Evolutionary conservation across 2,888 invertebrate species (phyloP), one percentile per base, ranked within the genome.

Genomic region (Tryphoninae sp.): DNA sequence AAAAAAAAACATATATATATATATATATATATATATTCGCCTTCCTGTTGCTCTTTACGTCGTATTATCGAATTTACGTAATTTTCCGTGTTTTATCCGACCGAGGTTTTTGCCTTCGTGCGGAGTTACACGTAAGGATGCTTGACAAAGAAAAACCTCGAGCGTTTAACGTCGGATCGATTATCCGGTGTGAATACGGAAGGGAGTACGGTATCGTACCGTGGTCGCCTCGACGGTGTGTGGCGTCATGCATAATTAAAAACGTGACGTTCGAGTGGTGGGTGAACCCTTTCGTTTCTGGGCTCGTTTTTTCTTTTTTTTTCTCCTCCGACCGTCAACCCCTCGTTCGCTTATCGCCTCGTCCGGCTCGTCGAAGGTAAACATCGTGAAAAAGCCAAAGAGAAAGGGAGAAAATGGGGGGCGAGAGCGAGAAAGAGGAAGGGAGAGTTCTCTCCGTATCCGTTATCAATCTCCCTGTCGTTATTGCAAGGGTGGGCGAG

Each of bases 331-430:
- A 68, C 74, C 62, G 74, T 80, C 73, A 77, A 78, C 80, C 86
- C 86, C 85, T 84, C 82, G 69, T 71, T 74, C 83, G 89, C 89
- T 89, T 89, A 89, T 89, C 89, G 87, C 87, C 85, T 72, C 85
- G 86, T 85, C 89, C 89, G 89, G 87, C 84, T 85, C 88, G 86
- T 86, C 87, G 86, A 83, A 83, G 79, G 89, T 87, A 91, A 91
- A 91, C 90, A 91, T 89, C 89, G 89, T 88, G 89, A 90, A 91
- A 91, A 91, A 91, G 89, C 89, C 88, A 88, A 90, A 89, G 90
- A 89, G 89, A 88, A 87, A 86, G 73, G 82, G 26, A 71, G 42
- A 16, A 23, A 23, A 40, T 58, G 67, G 26, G 58, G 1, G 33
- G 33, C 1, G 4, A 33, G 33, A 33, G 33, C 0, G 33, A 55